These are phyloP conservation scores for Allophyes oxyacanthae DNA, from an alignment of 2,888 invertebrate genomes.

Conservation along the genomic window DNA sequence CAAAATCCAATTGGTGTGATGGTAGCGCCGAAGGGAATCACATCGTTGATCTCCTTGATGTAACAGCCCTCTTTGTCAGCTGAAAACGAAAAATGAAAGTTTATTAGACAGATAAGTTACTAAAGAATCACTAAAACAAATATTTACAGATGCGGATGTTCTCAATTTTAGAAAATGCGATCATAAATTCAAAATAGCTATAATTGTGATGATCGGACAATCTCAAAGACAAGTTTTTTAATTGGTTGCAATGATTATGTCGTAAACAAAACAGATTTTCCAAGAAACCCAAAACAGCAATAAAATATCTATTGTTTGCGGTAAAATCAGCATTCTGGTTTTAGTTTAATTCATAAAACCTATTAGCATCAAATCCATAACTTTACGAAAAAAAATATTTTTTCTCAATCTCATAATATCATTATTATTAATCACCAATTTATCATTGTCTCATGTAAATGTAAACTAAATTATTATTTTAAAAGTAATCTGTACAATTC, in stretches of 20 bases:
- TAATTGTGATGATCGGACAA: neutral
- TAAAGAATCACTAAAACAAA: too few relatives aligned
- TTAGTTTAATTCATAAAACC: neutral
- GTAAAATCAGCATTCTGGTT: neutral
- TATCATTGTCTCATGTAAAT: neutral
- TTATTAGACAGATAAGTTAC: too few relatives aligned
- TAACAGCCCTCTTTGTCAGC: constrained; percentile 80
- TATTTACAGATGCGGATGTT: too few relatives aligned
- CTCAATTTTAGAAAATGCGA: neutral
- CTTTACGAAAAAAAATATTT: neutral
- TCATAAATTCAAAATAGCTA: neutral
- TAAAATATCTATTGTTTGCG: constrained; percentile 3
- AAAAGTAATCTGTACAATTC: too few relatives aligned
- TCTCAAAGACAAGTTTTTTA: constrained; percentile 3
- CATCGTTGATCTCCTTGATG: constrained; percentile 74
- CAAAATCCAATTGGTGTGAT: constrained; percentile 70
- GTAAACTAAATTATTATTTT: neutral
- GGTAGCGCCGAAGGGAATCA: constrained; percentile 69
- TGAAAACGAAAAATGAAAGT: constrained; percentile 60
- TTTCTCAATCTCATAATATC: neutral
- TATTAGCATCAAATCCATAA: neutral
- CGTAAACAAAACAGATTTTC: constrained; percentile 4
- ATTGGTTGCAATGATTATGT: neutral
- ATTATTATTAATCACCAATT: neutral
- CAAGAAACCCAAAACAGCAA: constrained; percentile 1